Conservation (phyloP, 1,140 invertebrate genomes). For the Drosophila pectinifera region DNA sequence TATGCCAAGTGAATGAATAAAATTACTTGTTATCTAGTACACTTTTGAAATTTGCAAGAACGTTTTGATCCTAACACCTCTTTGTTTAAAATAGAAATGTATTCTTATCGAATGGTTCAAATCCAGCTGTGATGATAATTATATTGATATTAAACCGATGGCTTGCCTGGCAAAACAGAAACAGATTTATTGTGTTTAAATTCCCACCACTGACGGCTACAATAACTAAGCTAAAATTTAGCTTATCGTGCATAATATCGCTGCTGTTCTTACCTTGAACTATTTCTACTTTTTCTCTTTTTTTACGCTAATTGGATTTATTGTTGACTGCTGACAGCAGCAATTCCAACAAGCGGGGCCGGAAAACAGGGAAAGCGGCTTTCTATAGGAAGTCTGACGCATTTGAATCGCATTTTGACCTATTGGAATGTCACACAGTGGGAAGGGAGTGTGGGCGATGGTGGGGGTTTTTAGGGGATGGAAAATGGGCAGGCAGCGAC, state of each 20-base stretch:
- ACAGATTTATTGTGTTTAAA: no score
- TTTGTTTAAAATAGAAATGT: no score
- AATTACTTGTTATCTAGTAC: no score
- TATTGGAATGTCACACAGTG: conserved; percentile 29
- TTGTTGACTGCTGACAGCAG: conserved; percentile 77
- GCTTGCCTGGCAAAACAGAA: no score
- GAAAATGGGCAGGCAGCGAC: neutral
- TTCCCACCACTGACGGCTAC: conserved; percentile 1
- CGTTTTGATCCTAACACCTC: no score
- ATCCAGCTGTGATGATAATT: no score
- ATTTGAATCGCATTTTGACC: conserved; percentile 45
- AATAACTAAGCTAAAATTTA: conserved; percentile 37
- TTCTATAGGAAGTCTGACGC: conserved; percentile 32
- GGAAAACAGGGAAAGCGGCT: neutral
- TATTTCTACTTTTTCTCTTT: conserved; percentile 46
- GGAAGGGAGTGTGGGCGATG: conserved; percentile 6
- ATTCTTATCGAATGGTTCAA: no score
- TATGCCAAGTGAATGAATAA: no score
- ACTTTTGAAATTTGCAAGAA: no score
- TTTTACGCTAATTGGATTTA: conserved; percentile 77
- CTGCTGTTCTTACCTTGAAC: conserved; percentile 68
- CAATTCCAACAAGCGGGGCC: conserved; percentile 5
- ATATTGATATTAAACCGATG: no score
- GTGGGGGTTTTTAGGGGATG: neutral
- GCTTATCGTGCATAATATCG: conserved; percentile 67